phyloP scores from a whole-genome alignment of 2,113 vertebrate genomes.

The Scytalopus superciliaris region DNA sequence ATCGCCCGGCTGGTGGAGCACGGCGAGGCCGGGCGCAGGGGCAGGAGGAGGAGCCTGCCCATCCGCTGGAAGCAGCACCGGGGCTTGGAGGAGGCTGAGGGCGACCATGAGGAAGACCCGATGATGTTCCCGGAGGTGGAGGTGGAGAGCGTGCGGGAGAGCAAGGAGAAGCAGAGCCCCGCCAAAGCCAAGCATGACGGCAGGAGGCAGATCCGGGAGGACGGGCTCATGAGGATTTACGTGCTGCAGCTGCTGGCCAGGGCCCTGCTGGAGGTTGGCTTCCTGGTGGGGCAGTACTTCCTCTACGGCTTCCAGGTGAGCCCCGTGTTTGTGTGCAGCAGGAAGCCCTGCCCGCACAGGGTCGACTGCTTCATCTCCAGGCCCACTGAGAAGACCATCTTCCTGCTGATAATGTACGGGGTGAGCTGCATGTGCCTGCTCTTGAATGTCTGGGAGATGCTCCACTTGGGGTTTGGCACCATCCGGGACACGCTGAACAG shows the following conservation, averaged over 20 bases:
- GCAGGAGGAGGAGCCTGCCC: conserved; percentile 82
- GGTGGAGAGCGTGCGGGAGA: conserved; percentile 82
- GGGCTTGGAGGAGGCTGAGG: conserved; percentile 87
- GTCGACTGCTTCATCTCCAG: conserved; percentile 97
- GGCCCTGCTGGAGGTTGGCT: conserved; percentile 87
- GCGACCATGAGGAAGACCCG: conserved; percentile 93
- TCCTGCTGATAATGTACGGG: conserved; percentile 96
- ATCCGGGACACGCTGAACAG: conserved; percentile 89
- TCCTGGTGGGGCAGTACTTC: conserved; percentile 92
- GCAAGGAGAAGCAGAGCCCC: conserved; percentile 75
- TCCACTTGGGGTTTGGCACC: conserved; percentile 92
- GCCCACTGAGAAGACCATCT: conserved; percentile 97
- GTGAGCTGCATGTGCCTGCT: conserved; percentile 92
- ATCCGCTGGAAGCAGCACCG: conserved; percentile 86
- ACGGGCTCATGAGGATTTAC: conserved; percentile 93
- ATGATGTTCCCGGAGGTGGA: conserved; percentile 98
- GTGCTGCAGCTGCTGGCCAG: conserved; percentile 92
- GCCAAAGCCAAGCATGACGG: conserved; percentile 84
- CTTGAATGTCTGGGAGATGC: conserved; percentile 96
- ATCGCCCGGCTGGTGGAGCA: conserved; percentile 89
- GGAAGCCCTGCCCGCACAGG: conserved; percentile 90
- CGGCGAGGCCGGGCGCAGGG: conserved; percentile 77
- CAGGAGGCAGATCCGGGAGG: conserved; percentile 86
- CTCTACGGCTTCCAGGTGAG: conserved; percentile 94
- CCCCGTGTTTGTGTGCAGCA: conserved; percentile 85